Evolutionary conservation across 2,888 invertebrate species (phyloP).

Genomic region (Lithophane semibrunnea): DNA sequence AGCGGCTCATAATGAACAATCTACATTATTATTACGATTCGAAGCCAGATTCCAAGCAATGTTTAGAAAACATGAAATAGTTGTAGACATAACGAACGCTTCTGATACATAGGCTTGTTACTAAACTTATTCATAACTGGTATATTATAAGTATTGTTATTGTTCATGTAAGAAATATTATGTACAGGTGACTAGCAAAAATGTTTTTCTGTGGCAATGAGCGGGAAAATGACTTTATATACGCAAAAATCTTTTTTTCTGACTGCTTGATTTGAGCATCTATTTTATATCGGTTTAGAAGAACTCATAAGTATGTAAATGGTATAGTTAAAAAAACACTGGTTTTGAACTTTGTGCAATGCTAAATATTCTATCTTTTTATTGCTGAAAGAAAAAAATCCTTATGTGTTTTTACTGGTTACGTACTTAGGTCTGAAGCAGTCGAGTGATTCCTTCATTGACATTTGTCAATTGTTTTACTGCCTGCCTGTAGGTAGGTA

Average conservation of each 20-base stretch:
- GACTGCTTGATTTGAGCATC: not conserved
- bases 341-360: not conserved
- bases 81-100: slow-evolving; percentile 35
- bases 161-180: slow-evolving; percentile 10
- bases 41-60: slow-evolving; percentile 47
- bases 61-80: slow-evolving; percentile 64
- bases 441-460: not conserved
- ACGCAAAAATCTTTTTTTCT: not conserved
- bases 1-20: slow-evolving; percentile 20
- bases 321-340: not conserved
- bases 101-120: slow-evolving; percentile 12
- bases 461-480: not conserved
- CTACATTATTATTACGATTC: slow-evolving; percentile 33
- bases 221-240: not conserved
- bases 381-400: not conserved
- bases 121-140: slow-evolving; percentile 32
- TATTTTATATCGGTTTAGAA: not conserved
- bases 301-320: not conserved
- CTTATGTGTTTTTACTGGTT: not conserved
- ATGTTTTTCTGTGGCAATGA: slow-evolving; percentile 13
- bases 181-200: not conserved
- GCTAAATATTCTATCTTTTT: not conserved
- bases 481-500: not conserved
- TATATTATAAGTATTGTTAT: slow-evolving; percentile 30
- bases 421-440: not conserved